Evolutionary conservation across 2,888 invertebrate genomes (phyloP).

Genomic region (Plemyria rubiginata): DNA sequence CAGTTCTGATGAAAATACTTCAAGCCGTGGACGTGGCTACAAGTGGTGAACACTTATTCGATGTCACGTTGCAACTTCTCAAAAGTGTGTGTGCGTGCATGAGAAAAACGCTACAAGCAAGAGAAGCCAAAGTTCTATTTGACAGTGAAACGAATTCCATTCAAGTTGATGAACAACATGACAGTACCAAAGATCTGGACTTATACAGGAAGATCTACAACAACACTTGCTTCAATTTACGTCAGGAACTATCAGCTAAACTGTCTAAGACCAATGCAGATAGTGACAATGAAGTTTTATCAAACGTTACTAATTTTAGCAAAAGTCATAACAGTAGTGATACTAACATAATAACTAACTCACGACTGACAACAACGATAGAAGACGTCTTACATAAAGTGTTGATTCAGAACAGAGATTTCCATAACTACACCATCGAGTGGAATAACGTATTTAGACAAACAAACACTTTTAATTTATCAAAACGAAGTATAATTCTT

Average conservation of each 20-base stretch:
- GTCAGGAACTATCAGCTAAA: constrained; percentile 50
- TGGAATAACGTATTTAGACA: constrained; percentile 58
- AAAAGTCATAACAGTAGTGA: constrained; percentile 36
- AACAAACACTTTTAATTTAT: constrained; percentile 33
- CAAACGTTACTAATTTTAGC: constrained; percentile 37
- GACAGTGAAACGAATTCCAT: constrained; percentile 46
- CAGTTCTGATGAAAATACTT: constrained; percentile 61
- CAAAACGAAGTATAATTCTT: constrained; percentile 57
- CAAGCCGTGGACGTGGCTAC: constrained; percentile 63
- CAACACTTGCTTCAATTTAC: constrained; percentile 63
- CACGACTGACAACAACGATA: constrained; percentile 29
- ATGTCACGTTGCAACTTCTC: constrained; percentile 67
- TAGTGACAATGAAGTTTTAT: constrained; percentile 6
- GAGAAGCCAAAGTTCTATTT: constrained; percentile 46
- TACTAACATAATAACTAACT: constrained; percentile 25
- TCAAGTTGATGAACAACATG: constrained; percentile 37
- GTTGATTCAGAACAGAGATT: constrained; percentile 56
- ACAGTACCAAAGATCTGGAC: constrained; percentile 49
- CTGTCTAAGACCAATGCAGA: constrained; percentile 40
- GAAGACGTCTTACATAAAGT: constrained; percentile 57
- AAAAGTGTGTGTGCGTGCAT: constrained; percentile 70
- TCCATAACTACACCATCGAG: constrained; percentile 63
- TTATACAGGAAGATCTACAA: constrained; percentile 67
- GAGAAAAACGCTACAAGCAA: constrained; percentile 57
- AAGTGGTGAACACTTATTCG: constrained; percentile 62